A percentile compares a stretch with the other conserved stretches of the same genome.
Evolutionary conservation across 2,888 invertebrate genomes (phyloP).

Genomic region (Hypomecis punctinalis): DNA sequence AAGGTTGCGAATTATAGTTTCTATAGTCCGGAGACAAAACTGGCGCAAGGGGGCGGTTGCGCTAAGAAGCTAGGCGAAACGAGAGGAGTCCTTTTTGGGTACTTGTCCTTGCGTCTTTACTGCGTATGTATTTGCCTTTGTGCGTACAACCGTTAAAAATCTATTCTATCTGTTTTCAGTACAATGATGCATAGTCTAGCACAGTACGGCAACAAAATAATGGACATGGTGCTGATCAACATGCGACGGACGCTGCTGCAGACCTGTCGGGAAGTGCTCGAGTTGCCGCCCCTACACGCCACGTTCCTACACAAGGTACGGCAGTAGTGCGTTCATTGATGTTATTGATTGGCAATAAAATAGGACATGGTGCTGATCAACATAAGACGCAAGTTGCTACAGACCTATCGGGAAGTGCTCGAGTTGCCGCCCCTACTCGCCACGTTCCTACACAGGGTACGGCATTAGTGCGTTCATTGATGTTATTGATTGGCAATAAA

Average conservation of each 20-base stretch:
- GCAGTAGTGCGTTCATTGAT: too few relatives aligned
- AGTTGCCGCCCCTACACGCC: constrained; percentile 74
- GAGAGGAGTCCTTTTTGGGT: too few relatives aligned
- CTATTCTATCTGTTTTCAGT: constrained; percentile 48
- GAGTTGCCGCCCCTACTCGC: constrained; percentile 75
- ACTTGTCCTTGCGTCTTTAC: too few relatives aligned
- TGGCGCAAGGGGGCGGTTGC: too few relatives aligned
- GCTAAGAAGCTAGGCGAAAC: too few relatives aligned
- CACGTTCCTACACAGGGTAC: constrained; percentile 79
- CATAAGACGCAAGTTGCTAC: constrained; percentile 76
- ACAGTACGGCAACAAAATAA: constrained; percentile 70
- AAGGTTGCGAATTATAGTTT: too few relatives aligned
- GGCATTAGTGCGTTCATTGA: too few relatives aligned
- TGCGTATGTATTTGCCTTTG: too few relatives aligned
- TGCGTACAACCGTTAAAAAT: too few relatives aligned
- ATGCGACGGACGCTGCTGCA: constrained; percentile 77
- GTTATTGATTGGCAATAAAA: constrained; percentile 78
- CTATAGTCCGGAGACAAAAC: too few relatives aligned
- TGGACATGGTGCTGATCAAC: constrained; percentile 78
- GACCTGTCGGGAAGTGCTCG: constrained; percentile 68
- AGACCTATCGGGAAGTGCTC: constrained; percentile 70
- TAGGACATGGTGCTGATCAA: constrained; percentile 78
- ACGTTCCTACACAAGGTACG: constrained; percentile 79
- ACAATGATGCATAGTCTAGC: constrained; percentile 64
- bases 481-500: too few relatives aligned